These are phyloP conservation scores for Scleropages formosus DNA, from an alignment of 2,797 vertebrate genomes.

Conservation along the genomic window DNA sequence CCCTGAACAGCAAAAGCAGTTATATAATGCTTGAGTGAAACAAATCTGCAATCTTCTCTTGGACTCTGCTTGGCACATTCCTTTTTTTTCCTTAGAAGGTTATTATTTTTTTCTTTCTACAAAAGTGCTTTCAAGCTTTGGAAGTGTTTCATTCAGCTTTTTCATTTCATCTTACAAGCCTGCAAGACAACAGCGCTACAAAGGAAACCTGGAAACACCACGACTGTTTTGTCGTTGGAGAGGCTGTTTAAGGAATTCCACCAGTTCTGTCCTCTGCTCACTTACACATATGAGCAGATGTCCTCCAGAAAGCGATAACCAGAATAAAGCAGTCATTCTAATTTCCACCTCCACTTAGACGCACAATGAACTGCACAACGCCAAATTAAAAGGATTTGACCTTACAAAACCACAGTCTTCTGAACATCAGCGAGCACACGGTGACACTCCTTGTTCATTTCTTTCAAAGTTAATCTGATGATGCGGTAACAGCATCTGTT, in stretches of 20 bases:
- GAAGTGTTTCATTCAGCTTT: neutral
- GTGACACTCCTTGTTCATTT: neutral
- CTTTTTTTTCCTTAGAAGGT: neutral
- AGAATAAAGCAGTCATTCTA: slow-evolving; percentile 12
- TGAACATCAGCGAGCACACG: neutral
- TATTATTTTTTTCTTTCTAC: slow-evolving; percentile 13
- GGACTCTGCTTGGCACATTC: neutral
- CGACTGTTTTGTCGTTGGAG: neutral
- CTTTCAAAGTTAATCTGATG: neutral
- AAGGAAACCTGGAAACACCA: slow-evolving; percentile 1
- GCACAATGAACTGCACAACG: neutral
- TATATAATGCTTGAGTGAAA: no score
- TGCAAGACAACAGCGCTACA: slow-evolving; percentile 20
- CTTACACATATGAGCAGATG: neutral
- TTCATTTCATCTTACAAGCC: neutral
- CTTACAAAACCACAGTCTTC: slow-evolving; percentile 3
- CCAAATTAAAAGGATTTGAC: neutral
- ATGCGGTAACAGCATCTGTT: neutral
- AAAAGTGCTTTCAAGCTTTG: slow-evolving; percentile 15
- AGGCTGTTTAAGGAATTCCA: neutral
- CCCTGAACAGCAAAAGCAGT: neutral
- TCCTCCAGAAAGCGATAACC: neutral
- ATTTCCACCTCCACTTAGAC: neutral
- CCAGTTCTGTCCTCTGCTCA: neutral
- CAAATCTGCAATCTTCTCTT: neutral